These are phyloP conservation scores for Lagria hirta DNA, from an alignment of 2,888 invertebrate species.

Conservation along the genomic window DNA sequence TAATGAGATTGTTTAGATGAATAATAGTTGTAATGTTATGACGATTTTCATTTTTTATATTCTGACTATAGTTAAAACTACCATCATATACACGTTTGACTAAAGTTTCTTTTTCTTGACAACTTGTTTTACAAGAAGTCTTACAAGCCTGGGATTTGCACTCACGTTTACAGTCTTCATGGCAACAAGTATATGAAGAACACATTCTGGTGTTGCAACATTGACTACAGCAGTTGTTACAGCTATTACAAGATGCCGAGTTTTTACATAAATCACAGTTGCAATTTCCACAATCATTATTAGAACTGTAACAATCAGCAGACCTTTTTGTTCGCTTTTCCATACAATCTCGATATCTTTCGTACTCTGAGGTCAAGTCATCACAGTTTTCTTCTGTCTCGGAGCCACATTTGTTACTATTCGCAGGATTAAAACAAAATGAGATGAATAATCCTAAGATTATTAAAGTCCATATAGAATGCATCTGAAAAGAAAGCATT, in stretches of 20 bases:
- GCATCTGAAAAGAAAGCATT: no score
- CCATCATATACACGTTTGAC: no score
- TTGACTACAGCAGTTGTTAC: conserved; percentile 32
- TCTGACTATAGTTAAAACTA: no score
- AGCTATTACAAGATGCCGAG: conserved; percentile 17
- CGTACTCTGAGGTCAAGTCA: conserved; percentile 40
- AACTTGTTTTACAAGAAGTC: conserved; percentile 42
- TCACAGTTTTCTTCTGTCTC: conserved; percentile 35
- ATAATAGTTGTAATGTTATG: conserved; percentile 54
- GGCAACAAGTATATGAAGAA: conserved; percentile 27
- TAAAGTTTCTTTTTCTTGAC: conserved; percentile 33
- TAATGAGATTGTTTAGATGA: conserved; percentile 51
- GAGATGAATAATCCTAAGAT: no score
- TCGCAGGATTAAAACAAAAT: no score
- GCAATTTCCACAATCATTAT: conserved; percentile 29
- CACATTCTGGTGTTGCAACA: conserved; percentile 28
- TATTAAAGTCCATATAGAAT: no score
- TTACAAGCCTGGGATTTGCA: conserved; percentile 44
- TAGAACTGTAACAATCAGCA: conserved; percentile 30
- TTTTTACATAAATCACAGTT: conserved; percentile 34
- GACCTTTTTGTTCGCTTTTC: conserved; percentile 41
- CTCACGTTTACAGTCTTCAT: conserved; percentile 37
- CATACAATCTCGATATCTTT: conserved; percentile 46
- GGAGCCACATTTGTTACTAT: conserved; percentile 10
- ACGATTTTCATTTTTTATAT: conserved; percentile 20